Conservation (phyloP, 1,140 invertebrate genomes). For the Apis cerana region DNA sequence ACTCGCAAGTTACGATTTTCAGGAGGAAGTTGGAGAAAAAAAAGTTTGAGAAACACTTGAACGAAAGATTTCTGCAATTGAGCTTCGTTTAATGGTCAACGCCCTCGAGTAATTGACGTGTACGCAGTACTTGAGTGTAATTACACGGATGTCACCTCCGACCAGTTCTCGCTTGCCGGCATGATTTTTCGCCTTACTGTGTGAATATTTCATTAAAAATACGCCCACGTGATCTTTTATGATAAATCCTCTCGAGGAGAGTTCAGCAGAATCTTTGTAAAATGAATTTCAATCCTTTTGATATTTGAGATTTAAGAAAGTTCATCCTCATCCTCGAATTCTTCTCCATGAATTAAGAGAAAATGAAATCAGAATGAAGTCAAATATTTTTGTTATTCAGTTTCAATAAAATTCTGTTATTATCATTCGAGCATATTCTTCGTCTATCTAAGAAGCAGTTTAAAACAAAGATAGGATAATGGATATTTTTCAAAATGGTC, state of each 20-base stretch:
- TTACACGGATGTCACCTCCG: conserved; percentile 52
- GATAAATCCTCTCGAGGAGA: neutral
- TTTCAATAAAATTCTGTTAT: neutral
- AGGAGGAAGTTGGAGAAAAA: neutral
- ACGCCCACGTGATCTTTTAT: neutral
- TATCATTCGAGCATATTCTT: neutral
- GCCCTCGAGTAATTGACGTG: conserved; percentile 52
- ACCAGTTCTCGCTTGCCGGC: conserved; percentile 17
- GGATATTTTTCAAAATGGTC: neutral
- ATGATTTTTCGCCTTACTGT: conserved; percentile 38
- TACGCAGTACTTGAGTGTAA: conserved; percentile 34
- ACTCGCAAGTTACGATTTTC: neutral
- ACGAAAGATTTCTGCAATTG: conserved; percentile 54
- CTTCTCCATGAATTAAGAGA: no score
- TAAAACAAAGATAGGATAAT: neutral
- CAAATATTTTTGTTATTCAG: neutral
- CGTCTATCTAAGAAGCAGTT: neutral
- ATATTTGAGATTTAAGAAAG: no score
- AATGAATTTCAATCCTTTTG: neutral
- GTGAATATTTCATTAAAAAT: neutral
- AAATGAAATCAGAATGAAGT: no score
- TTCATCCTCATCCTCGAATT: no score
- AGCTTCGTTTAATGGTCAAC: conserved; percentile 58
- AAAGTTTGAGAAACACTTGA: neutral
- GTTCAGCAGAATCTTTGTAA: neutral